Evolutionary conservation across 1,140 invertebrate species (phyloP), one percentile per base, ranked within the genome.

Genomic region (Metaphire vulgaris): DNA sequence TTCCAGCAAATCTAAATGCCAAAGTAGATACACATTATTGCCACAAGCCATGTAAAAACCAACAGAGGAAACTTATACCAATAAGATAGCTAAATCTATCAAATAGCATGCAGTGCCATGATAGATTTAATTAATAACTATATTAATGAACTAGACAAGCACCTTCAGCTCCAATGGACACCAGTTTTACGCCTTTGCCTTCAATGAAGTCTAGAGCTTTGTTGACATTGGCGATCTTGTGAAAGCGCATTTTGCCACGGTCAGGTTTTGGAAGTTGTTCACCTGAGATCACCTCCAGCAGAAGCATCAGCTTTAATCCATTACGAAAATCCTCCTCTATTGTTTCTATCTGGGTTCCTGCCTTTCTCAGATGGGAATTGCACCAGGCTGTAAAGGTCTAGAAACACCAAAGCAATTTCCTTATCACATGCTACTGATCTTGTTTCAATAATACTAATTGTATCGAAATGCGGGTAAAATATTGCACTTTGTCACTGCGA

Each of bases 331-430:
- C 97, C 84, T 99, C 96, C 83, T 99, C 96, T 88, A 99, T 99
- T 87, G 95, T 96, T 81, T 99, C 96, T 86, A 99, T 99, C 82
- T 92, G 92, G 68, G 97, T 99, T 76, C 96, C 96, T 78, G 96
- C 97, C 89, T 99, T 99, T 79, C 97, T 90, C 81, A 99, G 89
- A 89, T 99, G 97, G 83, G 97, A 99, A 89, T 99, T 99, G 89
- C 96, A 98, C 97, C 97, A 99, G 85, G 97, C 97, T 87, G 97
- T 99, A 89, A 99, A 99, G 82, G 97, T 99, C 97, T 99, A 89
- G n/a, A 87, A 85, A 74, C n/a, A 31, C 14, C 2, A 67, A 67
- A 14, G 1, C 26, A 71, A 31, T n/a, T n/a, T n/a, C n/a, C n/a
- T n/a, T n/a, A n/a, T n/a, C n/a, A n/a, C n/a, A n/a, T n/a, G n/a